Evolutionary conservation across 53 echinoderm and acorn worm genomes (phyloP).

Genomic region (Patiria pectinifera): DNA sequence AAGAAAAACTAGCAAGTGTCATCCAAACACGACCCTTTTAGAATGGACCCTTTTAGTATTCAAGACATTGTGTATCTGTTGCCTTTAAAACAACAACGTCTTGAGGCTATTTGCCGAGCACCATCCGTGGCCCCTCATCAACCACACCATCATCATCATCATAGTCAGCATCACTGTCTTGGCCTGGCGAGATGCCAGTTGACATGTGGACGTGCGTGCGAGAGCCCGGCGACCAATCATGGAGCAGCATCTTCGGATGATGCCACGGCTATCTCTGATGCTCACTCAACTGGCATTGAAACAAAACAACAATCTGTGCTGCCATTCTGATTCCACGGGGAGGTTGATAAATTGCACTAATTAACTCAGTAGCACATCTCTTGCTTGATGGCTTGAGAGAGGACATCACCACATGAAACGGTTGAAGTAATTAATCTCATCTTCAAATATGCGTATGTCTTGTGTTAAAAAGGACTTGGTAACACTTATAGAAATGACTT

Average conservation of each 20-base stretch:
- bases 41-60: neutral
- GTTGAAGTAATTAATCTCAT: too few relatives aligned
- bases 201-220: conserved; percentile 3
- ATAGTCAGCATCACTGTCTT: neutral
- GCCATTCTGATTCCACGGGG: conserved; percentile 8
- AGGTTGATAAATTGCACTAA: neutral
- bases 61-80: neutral
- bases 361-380: too few relatives aligned
- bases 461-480: too few relatives aligned
- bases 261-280: neutral
- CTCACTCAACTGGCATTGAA: conserved; percentile 7
- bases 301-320: neutral
- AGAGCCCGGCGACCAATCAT: conserved; percentile 10
- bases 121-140: neutral
- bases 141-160: neutral
- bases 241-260: neutral
- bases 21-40: conserved; percentile 4
- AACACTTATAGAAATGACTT: too few relatives aligned
- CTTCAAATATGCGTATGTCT: too few relatives aligned
- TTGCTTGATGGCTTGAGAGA: neutral
- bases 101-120: conserved; percentile 29
- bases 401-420: neutral
- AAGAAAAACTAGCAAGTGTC: neutral
- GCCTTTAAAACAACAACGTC: conserved; percentile 15
- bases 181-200: conserved; percentile 14